Evolutionary conservation across 2,113 vertebrate species (phyloP).

Genomic region (Microtus oregoni): DNA sequence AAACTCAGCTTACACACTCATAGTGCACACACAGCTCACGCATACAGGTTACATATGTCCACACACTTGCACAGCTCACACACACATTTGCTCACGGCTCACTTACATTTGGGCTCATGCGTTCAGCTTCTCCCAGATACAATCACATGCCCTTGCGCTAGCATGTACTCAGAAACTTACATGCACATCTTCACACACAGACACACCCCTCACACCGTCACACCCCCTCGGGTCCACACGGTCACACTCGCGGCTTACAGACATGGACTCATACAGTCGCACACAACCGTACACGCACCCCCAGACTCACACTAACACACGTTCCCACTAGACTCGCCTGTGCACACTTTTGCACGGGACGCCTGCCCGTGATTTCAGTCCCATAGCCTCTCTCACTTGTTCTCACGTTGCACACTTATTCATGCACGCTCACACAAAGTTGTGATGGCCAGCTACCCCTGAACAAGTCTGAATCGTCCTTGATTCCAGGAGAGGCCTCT

Average conservation of each 20-base stretch:
- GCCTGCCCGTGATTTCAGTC: background rate
- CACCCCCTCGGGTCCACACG: background rate
- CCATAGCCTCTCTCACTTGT: no score
- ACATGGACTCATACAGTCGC: background rate
- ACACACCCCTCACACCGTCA: background rate
- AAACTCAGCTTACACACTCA: no score
- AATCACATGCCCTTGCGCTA: background rate
- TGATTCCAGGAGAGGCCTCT: background rate
- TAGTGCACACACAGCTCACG: background rate
- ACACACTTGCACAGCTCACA: background rate
- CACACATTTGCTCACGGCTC: background rate
- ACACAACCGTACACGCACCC: rapidly evolving
- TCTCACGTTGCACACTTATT: background rate
- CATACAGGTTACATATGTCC: background rate
- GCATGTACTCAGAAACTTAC: no score
- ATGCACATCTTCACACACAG: background rate
- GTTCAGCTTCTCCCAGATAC: background rate
- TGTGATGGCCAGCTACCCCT: background rate
- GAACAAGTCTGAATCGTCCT: background rate
- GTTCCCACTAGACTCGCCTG: background rate
- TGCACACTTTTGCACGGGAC: no score
- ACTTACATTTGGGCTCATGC: background rate
- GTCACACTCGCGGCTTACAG: background rate
- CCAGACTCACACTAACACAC: background rate
- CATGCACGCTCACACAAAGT: background rate